Base-by-base conservation (phyloP, 2,888 invertebrate genomes). In the Hydropsyche betteni region DNA sequence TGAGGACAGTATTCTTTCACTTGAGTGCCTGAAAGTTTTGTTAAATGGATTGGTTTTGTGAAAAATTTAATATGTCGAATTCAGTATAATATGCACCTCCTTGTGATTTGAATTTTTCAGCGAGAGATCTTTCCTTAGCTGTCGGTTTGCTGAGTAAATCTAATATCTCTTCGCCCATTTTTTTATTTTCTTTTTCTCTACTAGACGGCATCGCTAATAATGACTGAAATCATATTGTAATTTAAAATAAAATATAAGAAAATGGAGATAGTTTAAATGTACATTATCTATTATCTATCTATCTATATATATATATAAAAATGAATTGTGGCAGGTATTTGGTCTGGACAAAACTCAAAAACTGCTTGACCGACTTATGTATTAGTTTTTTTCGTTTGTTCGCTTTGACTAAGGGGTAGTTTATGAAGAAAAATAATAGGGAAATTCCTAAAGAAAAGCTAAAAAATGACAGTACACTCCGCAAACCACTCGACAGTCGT, bases 1-100 rank as follows among this genome's bases (percentile, higher is more conserved):
- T 96, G 96, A 0, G 96, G 95, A 84, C 99, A 99, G 85, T 98
- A 99, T 84, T 99, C 98, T 92, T 94, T 95, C 4, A 95, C 93
- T 83, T 94, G 94, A 0, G 94, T 94, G 0, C 93, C 89, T 89
- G 76, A 0, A 71, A 74, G 5, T 55, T 58, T 74, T 6, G 69
- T 78, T 12, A 36, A 75, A 7, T 71, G 52, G 53, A 71, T 34
- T 50, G 16, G 2, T 72, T 58, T n/a, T 36, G 50, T 44, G 6
- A 7, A 24, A 2, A 51, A 55, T n/a, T 72, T 58, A 5, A 55
- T 58, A 58, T 4, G 10, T 58, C 5, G 0, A n/a, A 12, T 24
- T 24, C 36, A 33, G 4, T 34, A 14, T 61, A 24, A 69, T 16
- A 38, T 38, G 52, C 82, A 81, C 94, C 98, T 82, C 97, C 97